phyloP scores from a whole-genome alignment of 2,888 invertebrate genomes.

The Anticlea derivata region DNA sequence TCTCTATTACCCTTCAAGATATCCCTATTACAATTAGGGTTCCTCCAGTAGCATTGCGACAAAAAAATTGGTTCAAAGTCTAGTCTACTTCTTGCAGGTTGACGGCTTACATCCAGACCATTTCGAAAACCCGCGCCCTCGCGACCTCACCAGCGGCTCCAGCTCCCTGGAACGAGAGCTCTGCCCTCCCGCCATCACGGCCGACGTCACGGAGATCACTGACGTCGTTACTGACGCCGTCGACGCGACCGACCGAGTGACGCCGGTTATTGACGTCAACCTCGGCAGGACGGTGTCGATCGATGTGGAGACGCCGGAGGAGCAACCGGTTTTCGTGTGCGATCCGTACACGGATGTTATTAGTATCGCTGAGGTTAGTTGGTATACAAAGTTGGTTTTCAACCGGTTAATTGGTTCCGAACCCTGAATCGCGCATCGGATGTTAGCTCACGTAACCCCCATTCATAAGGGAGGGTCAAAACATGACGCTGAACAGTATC shows the following conservation, averaged over 20 bases:
- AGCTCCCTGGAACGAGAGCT: slow-evolving; percentile 73
- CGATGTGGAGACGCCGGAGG: slow-evolving; percentile 62
- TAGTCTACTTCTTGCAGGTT: too few species aligned
- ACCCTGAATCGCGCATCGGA: too few species aligned
- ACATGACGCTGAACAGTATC: too few species aligned
- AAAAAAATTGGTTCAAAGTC: too few species aligned
- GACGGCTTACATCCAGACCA: slow-evolving; percentile 68
- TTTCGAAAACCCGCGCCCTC: slow-evolving; percentile 54
- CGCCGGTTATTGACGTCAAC: slow-evolving; percentile 19
- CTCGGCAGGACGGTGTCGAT: slow-evolving; percentile 17
- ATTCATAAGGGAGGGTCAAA: too few species aligned
- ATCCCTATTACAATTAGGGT: too few species aligned
- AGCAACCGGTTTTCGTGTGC: slow-evolving; percentile 64
- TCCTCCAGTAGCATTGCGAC: too few species aligned
- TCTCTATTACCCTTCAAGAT: too few species aligned
- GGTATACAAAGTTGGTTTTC: too few species aligned
- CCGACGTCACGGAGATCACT: slow-evolving; percentile 1
- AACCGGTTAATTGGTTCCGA: too few species aligned
- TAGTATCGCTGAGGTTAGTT: slow-evolving; percentile 65
- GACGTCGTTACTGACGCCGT: slow-evolving; percentile 4
- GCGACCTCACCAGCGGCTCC: slow-evolving; percentile 65
- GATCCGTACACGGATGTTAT: slow-evolving; percentile 64
- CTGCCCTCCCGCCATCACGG: slow-evolving; percentile 33
- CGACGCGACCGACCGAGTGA: background rate
- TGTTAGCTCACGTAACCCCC: too few species aligned